Percentiles rank a stretch among this genome's conserved stretches.
phyloP scores from a whole-genome alignment of 2,113 vertebrate genomes.

The Apus apus region DNA sequence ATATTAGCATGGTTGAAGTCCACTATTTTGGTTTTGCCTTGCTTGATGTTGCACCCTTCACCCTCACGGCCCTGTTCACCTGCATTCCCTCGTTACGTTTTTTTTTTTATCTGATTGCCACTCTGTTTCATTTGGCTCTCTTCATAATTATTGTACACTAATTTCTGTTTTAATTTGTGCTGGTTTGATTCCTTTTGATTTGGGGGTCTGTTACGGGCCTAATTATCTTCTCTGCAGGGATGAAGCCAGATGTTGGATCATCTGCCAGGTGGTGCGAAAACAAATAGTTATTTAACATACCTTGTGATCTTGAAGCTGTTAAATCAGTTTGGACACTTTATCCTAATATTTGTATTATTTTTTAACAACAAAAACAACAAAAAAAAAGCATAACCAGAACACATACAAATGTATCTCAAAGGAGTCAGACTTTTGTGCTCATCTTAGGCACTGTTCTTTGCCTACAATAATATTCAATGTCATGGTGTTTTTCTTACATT shows the following conservation, averaged over 20 bases:
- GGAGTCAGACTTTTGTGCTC: background rate
- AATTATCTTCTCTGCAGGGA: conserved; percentile 18
- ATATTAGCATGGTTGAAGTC: too few relatives aligned
- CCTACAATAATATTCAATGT: background rate
- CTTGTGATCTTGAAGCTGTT: conserved; percentile 4
- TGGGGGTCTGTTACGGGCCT: background rate
- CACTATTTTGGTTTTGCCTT: background rate
- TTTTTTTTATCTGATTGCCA: background rate
- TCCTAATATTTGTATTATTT: background rate
- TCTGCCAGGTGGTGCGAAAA: conserved; percentile 18
- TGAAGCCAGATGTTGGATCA: conserved; percentile 56
- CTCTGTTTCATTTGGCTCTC: background rate
- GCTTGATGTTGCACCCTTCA: background rate
- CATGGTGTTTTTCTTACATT: background rate
- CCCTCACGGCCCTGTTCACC: background rate
- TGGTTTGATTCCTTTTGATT: conserved; percentile 23
- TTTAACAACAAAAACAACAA: background rate
- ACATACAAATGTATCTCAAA: background rate
- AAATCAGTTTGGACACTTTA: conserved; percentile 52
- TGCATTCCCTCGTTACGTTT: background rate
- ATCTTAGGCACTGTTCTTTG: background rate
- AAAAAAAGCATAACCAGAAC: background rate
- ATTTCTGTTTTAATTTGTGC: conserved; percentile 45
- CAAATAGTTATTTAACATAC: conserved; percentile 28
- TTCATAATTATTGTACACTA: background rate